Evolutionary conservation across 2,888 invertebrate species (phyloP), one percentile per base, ranked within the genome.

Genomic region (Latrodectus hesperus): DNA sequence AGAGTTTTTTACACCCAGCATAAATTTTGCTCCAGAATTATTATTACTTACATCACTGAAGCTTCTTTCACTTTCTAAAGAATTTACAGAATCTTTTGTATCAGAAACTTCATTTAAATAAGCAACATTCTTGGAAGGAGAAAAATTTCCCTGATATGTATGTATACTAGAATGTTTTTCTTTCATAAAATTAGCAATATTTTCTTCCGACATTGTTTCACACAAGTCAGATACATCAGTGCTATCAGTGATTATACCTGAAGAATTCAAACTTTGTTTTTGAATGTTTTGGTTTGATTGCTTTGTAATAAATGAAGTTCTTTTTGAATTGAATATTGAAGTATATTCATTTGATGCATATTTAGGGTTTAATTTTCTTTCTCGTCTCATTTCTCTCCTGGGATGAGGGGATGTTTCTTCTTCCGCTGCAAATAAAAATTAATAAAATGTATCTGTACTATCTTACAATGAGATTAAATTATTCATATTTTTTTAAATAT

Each of bases 321-420:
- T 80, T 52, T 72, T 88, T 52, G 80, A 84, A 12, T 91, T 91
- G 88, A 92, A 92, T 26, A 92, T 91, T 5, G 92, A 92, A 16
- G 91, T 91, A 89, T 92, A 92, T 84, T 93, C 92, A 77, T 91
- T 92, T 0, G 92, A 92, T 52, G 91, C 90, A 89, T 92, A 92
- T 88, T 91, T 91, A 70, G 90, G 91, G 90, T 92, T 93, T 49
- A 92, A 87, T 16, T 92, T 92, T 71, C 92, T 90, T 83, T 92
- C 92, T 22, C 92, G 86, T 60, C 92, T 89, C 65, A 92, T 89
- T 72, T 92, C 91, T 72, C 91, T 90, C 72, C 91, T 91, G 78
- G 91, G 91, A 49, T 49, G 26, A 72, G 68, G 72, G 16, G 82
- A 70, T 22, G 22, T 17, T 49, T 88, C 87, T n/a, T 73, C 78